These are phyloP conservation scores for Scaptomyza tumidula DNA, from an alignment of 2,888 invertebrate species.

Conservation along the genomic window DNA sequence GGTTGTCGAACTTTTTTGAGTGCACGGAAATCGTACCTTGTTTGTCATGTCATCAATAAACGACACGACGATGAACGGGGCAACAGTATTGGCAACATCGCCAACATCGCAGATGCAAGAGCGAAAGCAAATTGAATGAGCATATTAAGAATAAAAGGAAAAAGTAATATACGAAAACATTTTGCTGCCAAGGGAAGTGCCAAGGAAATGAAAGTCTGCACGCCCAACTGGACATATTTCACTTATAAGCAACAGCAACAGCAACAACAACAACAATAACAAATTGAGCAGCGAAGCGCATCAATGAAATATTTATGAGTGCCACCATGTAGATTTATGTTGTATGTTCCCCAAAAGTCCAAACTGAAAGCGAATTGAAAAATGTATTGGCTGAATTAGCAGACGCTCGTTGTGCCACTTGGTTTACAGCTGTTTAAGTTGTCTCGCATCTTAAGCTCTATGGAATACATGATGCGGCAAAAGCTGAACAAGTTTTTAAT, in stretches of 20 bases:
- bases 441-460: not conserved
- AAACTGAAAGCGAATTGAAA: slow-evolving; percentile 50
- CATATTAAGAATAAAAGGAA: slow-evolving; percentile 65
- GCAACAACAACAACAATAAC: slow-evolving; percentile 1
- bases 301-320: slow-evolving; percentile 74
- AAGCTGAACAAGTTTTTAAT: slow-evolving; percentile 4
- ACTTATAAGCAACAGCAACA: slow-evolving; percentile 34
- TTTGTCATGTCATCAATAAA: slow-evolving; percentile 81
- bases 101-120: not conserved
- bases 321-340: slow-evolving; percentile 66
- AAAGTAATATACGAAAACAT: slow-evolving; percentile 34
- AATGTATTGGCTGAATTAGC: slow-evolving; percentile 59
- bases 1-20: slow-evolving; percentile 57
- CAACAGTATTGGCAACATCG: slow-evolving; percentile 3
- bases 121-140: slow-evolving; percentile 71
- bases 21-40: slow-evolving; percentile 73
- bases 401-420: slow-evolving; percentile 1
- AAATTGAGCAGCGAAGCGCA: slow-evolving; percentile 51
- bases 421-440: slow-evolving; percentile 22
- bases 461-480: slow-evolving; percentile 17
- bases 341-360: slow-evolving; percentile 41
- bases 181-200: slow-evolving; percentile 63
- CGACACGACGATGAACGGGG: slow-evolving; percentile 30
- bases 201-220: slow-evolving; percentile 63
- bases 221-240: slow-evolving; percentile 50